Evolutionary conservation across 30 jellyfish, hydroid and myxozoan species (phyloP).

Genomic region (Pseudorhiza aurosa): DNA sequence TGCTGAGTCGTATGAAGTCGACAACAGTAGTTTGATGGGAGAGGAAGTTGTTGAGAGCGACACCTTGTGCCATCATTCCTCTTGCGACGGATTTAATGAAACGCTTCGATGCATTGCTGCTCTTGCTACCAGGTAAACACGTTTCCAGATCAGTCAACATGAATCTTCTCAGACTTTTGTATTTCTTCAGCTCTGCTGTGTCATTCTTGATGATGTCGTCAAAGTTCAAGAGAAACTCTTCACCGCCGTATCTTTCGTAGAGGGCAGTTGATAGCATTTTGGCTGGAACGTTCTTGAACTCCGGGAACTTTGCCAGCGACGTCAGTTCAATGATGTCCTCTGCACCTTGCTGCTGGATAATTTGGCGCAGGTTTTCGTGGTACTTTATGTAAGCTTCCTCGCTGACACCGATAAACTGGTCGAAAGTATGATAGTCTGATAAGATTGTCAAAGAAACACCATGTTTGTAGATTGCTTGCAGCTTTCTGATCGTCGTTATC

Average conservation of each 20-base stretch:
- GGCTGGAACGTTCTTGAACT: conserved; percentile 13
- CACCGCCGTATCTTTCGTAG: conserved; percentile 24
- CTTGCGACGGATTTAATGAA: conserved; percentile 34
- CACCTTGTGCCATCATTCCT: conserved; percentile 74
- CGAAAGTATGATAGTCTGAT: conserved; percentile 70
- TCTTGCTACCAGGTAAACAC: conserved; percentile 14
- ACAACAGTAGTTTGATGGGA: not conserved
- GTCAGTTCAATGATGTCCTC: conserved; percentile 49
- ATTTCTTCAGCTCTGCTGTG: conserved; percentile 17
- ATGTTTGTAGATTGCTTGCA: conserved; percentile 48
- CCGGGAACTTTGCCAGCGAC: conserved; percentile 36
- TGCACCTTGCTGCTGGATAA: conserved; percentile 42
- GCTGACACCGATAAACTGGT: conserved; percentile 38
- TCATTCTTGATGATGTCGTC: not conserved
- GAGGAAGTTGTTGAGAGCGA: conserved; percentile 57
- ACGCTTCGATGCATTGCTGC: conserved; percentile 11
- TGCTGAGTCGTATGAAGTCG: conserved; percentile 54
- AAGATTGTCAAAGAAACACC: conserved; percentile 41
- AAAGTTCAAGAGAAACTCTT: not conserved
- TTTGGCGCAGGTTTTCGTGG: conserved; percentile 22
- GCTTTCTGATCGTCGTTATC: conserved; percentile 37
- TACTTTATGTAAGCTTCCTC: conserved; percentile 43
- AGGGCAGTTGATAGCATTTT: conserved; percentile 5
- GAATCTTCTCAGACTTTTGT: conserved; percentile 33
- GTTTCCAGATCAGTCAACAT: conserved; percentile 32